Base-by-base conservation (phyloP, 2,888 invertebrate species). In the Acleris emargana region DNA sequence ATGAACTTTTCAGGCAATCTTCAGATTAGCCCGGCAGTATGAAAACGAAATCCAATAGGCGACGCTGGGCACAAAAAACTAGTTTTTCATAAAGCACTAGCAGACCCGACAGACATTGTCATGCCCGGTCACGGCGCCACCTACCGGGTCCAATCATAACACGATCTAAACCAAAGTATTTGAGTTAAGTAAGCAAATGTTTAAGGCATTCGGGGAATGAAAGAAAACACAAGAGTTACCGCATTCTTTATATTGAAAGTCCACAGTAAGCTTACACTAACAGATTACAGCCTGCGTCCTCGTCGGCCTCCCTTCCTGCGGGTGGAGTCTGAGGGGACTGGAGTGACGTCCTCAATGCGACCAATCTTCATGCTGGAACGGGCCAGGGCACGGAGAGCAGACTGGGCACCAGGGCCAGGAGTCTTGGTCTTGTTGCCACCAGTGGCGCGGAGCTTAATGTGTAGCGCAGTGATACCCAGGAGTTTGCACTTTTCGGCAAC, bases 361-460 rank as follows among this genome's bases (percentile, higher is more conserved):
- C 99, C 99, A 89, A 99, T 99, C 93, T 99, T 99, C 98, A 99
- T 99, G 79, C 97, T 98, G 68, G 99, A 98, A 90, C 99, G 97
- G 76, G 99, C 99, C 76, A 99, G 94, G 77, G 99, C 99, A 78
- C 99, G 95, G 61, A 99, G 95, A 54, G 99, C 99, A 67, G 99
- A 99, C 92, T 97, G 98, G 49, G 99, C 99, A 72, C 99, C 99
- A 20, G 99, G 99, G 84, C 99, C 99, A 58, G 99, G 99, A 6
- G 99, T 99, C 91, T 99, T 99, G 17, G 99, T 99, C 87, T 98
- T 98, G 93, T 99, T 99, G 69, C 99, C 99, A 78, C 99, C 99
- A 67, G 99, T 99, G 43, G 99, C 99, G 83, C 99, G 95, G 74
- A 99, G 94, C 90, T 99, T 99, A 79, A 99, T 99, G 93, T 99